Evolutionary conservation across 2,888 invertebrate genomes (phyloP).

Genomic region (Phymatocera aterrima): DNA sequence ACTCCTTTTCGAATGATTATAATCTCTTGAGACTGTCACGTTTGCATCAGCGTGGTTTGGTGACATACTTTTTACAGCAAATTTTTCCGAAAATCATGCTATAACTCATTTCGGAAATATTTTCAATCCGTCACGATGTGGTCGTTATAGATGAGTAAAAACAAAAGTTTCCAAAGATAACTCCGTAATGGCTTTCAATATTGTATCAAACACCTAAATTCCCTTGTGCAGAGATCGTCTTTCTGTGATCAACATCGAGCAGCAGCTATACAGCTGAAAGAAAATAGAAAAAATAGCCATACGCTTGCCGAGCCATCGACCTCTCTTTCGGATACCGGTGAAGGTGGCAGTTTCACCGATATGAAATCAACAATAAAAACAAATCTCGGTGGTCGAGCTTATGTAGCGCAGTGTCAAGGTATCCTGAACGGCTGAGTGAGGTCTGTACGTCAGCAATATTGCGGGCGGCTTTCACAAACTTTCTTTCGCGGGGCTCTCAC

Average conservation of each 20-base stretch:
- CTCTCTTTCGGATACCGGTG: constrained; percentile 16
- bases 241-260: background rate
- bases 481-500: constrained; percentile 55
- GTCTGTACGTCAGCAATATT: background rate
- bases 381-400: constrained; percentile 56
- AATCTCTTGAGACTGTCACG: too few species aligned
- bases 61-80: too few species aligned
- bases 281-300: too few species aligned
- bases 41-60: too few species aligned
- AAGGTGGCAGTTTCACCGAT: constrained; percentile 38
- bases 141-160: too few species aligned
- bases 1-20: too few species aligned
- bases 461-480: constrained; percentile 63
- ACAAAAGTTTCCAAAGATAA: too few species aligned
- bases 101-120: too few species aligned
- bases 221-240: background rate
- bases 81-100: too few species aligned
- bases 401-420: constrained; percentile 72
- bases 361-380: constrained; percentile 21
- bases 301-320: background rate
- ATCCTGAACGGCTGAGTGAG: constrained; percentile 47
- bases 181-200: too few species aligned
- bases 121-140: too few species aligned
- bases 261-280: too few species aligned
- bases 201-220: background rate